These are phyloP conservation scores for Drosophila jambulina DNA, from an alignment of 1,140 invertebrate genomes.

Conservation along the genomic window DNA sequence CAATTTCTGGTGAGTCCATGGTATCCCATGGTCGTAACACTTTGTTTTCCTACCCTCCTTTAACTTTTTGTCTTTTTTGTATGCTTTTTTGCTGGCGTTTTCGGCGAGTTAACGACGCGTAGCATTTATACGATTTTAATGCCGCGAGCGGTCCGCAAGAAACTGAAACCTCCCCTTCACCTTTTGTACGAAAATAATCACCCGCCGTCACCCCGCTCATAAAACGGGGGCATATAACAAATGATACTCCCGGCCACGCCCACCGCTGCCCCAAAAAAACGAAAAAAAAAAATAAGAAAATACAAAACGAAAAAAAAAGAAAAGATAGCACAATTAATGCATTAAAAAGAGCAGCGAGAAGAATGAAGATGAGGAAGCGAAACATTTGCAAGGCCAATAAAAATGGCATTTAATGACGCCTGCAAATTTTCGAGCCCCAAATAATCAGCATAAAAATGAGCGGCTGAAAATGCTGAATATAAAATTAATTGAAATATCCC, in stretches of 20 bases:
- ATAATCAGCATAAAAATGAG: slow-evolving; percentile 71
- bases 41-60: not conserved
- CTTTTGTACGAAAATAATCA: slow-evolving; percentile 21
- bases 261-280: not conserved
- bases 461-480: slow-evolving; percentile 33
- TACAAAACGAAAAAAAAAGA: slow-evolving; percentile 12
- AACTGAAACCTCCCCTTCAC: slow-evolving; percentile 13
- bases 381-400: slow-evolving; percentile 71
- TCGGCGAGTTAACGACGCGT: slow-evolving; percentile 65
- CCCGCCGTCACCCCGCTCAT: slow-evolving; percentile 53
- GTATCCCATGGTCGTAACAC: not conserved
- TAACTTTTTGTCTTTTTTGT: slow-evolving; percentile 16
- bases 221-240: slow-evolving; percentile 59
- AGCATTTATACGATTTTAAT: slow-evolving; percentile 78
- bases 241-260: slow-evolving; percentile 66
- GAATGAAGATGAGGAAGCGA: slow-evolving; percentile 22
- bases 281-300: not conserved
- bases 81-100: slow-evolving; percentile 7
- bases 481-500: slow-evolving; percentile 57
- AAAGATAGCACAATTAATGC: slow-evolving; percentile 67
- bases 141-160: slow-evolving; percentile 52
- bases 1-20: not conserved
- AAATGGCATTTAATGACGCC: slow-evolving; percentile 73
- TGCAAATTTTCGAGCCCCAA: slow-evolving; percentile 71
- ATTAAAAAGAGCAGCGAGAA: slow-evolving; percentile 57